Percentiles rank a stretch among this genome's conserved stretches.
Conservation (phyloP, 2,888 invertebrate genomes). For the Monopis laevigella region DNA sequence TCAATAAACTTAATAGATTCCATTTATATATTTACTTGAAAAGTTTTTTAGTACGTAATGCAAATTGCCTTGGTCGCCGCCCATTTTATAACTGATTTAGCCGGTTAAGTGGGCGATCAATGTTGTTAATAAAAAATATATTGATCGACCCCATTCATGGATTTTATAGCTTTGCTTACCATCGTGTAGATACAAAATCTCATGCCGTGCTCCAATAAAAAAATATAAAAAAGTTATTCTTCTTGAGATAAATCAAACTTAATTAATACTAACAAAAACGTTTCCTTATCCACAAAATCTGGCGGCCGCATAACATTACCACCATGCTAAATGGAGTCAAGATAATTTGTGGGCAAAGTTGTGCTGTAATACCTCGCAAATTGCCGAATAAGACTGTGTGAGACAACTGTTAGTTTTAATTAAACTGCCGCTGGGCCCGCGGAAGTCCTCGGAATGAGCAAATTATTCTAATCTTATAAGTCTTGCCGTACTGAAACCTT, state of each 20-base stretch:
- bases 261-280: slow-evolving; percentile 41
- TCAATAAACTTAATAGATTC: too few species aligned
- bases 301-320: slow-evolving; percentile 56
- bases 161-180: too few species aligned
- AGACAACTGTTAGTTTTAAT: slow-evolving; percentile 69
- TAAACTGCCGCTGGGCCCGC: slow-evolving; percentile 62
- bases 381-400: slow-evolving; percentile 66
- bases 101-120: too few species aligned
- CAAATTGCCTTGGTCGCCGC: too few species aligned
- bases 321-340: slow-evolving; percentile 63
- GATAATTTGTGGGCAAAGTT: slow-evolving; percentile 66
- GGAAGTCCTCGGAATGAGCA: slow-evolving; percentile 58
- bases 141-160: too few species aligned
- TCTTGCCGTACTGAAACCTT: slow-evolving; percentile 51
- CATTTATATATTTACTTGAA: too few species aligned
- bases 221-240: too few species aligned
- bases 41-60: too few species aligned
- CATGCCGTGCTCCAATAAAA: too few species aligned
- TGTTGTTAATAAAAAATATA: too few species aligned
- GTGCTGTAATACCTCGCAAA: slow-evolving; percentile 66
- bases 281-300: slow-evolving; percentile 29
- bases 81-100: too few species aligned
- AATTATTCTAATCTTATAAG: slow-evolving; percentile 67
- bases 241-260: slow-evolving; percentile 6
- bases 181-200: too few species aligned